A percentile compares a stretch with the other conserved stretches of the same genome.
phyloP scores from a whole-genome alignment of 1,140 invertebrate genomes.

The Anastatus disparis region DNA sequence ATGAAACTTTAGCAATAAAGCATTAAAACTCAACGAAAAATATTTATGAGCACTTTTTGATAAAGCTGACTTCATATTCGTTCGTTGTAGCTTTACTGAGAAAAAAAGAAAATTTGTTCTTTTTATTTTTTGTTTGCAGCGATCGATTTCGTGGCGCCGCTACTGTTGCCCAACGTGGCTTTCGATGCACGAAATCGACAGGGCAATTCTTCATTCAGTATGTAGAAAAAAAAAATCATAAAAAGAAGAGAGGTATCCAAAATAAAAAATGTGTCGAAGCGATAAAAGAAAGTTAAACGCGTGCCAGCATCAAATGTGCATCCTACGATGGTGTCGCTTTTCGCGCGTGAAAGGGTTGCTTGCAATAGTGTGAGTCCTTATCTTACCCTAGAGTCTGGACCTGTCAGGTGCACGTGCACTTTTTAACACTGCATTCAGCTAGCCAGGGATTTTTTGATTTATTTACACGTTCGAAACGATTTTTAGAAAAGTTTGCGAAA shows the following conservation, averaged over 20 bases:
- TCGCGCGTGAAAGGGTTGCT: not conserved
- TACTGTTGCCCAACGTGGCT: not conserved
- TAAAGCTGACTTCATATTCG: not conserved
- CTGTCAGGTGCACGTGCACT: not conserved
- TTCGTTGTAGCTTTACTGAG: not conserved
- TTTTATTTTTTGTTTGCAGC: not conserved
- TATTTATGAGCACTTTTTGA: not conserved
- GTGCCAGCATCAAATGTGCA: not conserved
- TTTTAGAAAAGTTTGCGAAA: not conserved
- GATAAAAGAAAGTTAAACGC: constrained; percentile 23
- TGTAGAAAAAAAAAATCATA: not conserved
- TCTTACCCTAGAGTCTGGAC: not conserved
- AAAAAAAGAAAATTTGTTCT: too few species aligned
- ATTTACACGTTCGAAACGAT: not conserved
- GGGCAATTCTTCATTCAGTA: constrained; percentile 11
- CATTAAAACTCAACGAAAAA: not conserved
- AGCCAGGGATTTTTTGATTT: constrained; percentile 12
- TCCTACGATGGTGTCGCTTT: not conserved
- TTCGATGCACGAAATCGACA: constrained; percentile 9
- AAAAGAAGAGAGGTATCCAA: not conserved
- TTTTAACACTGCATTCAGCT: not conserved
- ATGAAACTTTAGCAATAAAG: too few species aligned
- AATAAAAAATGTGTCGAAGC: constrained; percentile 10
- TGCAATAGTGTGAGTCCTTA: not conserved
- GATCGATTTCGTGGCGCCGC: not conserved